A percentile compares a stretch with the other conserved stretches of the same genome.
Evolutionary conservation across 2,888 invertebrate genomes (phyloP).

Genomic region (Cetonia aurata): DNA sequence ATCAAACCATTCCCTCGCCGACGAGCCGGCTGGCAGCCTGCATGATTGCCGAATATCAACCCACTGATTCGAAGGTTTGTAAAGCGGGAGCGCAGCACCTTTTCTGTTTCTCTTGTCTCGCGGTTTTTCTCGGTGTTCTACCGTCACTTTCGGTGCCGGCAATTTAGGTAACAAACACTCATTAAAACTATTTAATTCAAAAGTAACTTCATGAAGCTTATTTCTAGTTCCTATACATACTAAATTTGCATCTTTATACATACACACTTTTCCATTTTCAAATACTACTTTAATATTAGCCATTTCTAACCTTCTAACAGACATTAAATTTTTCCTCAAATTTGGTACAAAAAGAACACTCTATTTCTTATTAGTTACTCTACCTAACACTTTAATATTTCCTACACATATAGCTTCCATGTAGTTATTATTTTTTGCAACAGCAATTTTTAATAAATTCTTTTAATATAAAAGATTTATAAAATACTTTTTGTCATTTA

Average conservation of each 20-base stretch:
- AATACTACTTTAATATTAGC: not conserved
- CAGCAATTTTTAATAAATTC: not conserved
- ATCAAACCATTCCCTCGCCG: too few relatives aligned
- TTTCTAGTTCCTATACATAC: not conserved
- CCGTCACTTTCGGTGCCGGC: too few relatives aligned
- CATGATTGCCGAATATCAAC: too few relatives aligned
- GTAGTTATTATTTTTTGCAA: not conserved
- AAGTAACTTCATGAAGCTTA: not conserved
- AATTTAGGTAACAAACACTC: too few relatives aligned
- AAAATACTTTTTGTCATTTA: not conserved
- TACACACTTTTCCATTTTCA: not conserved
- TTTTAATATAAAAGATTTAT: not conserved
- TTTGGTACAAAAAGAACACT: not conserved
- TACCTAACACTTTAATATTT: not conserved
- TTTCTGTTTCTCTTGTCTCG: too few relatives aligned
- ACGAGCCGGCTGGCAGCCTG: too few relatives aligned
- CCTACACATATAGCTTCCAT: slow-evolving; percentile 4
- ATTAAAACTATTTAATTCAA: not conserved
- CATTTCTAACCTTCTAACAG: not conserved
- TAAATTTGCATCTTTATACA: not conserved
- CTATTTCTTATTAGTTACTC: not conserved
- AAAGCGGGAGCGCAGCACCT: too few relatives aligned
- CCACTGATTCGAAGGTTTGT: too few relatives aligned
- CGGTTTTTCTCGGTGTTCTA: too few relatives aligned
- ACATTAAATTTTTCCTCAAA: too few relatives aligned